phyloP scores from a whole-genome alignment of 2,113 vertebrate species.

The Tragulus kanchil region DNA sequence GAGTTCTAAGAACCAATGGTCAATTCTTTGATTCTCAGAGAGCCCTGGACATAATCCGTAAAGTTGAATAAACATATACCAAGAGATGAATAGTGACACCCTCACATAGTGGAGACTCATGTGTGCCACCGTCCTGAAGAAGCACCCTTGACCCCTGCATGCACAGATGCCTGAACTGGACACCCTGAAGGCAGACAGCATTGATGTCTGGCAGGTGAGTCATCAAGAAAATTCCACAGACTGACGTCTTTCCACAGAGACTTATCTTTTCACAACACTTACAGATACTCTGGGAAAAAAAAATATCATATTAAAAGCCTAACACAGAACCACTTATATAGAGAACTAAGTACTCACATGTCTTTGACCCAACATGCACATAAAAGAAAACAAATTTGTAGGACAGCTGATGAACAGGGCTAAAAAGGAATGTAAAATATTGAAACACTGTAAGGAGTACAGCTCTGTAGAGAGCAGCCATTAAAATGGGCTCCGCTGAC shows the following conservation, averaged over 20 bases:
- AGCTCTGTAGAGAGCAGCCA: not conserved
- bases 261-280: not conserved
- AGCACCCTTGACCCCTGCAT: not conserved
- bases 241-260: not conserved
- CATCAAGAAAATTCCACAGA: not conserved
- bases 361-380: constrained; percentile 26
- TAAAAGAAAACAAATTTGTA: constrained; percentile 52
- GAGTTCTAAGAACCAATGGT: not conserved
- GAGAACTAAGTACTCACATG: constrained; percentile 6
- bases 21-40: not conserved
- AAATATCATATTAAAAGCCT: not conserved
- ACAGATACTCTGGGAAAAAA: not conserved
- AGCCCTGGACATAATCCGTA: not conserved
- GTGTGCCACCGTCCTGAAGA: not conserved
- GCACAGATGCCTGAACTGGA: not conserved
- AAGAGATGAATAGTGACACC: not conserved
- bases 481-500: not conserved
- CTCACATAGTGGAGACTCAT: not conserved
- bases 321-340: not conserved
- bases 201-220: not conserved
- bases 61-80: not conserved
- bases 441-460: not conserved
- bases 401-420: constrained; percentile 54
- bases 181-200: not conserved
- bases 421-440: constrained; percentile 46